Base-by-base conservation (phyloP, 2,113 vertebrate species). In the Triplophysa tibetana region DNA sequence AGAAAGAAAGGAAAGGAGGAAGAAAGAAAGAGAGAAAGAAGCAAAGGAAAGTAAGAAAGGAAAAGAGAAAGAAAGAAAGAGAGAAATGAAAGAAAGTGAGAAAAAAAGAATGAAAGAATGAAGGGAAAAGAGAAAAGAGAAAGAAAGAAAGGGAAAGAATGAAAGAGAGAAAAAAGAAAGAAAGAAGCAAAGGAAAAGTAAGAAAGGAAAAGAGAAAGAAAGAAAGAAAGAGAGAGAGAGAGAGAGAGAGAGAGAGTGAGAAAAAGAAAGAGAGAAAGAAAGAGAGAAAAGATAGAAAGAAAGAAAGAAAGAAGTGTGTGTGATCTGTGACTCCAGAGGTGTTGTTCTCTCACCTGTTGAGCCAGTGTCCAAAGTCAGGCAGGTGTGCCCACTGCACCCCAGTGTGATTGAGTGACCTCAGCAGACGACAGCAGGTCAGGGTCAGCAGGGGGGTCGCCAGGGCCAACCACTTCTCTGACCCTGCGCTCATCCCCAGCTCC, bases 371-470 rank as follows among this genome's bases (percentile, higher is more conserved):
- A n/a, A 99, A 85, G 77, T 97, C 96, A 2, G 95, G 93, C 10
- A 94, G 91, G 85, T 99, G 96, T 70, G 95, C 95, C 94, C 97
- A 97, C 88, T 99, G 96, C 33, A 99, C 92, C 0, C 98, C 97
- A 0, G 98, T 99, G 87, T 98, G 97, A 90, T 99, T 99, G 73
- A 99, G 91, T 0, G 96, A 93, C 65, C 98, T 95, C 82, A 99
- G 92, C 0, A 98, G 86, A 7, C 98, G 94, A 82, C 96, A 98
- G 89, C 94, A 97, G 84, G 91, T 21, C 84, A 99, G 91, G 8
- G 94, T 93, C 81, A 96, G 85, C 78, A 93, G 95, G 0, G 96
- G 97, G 17, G 94, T 95, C 0, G 90, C 92, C 80, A 99, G 86
- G 2, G 93, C 94, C 70, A 96, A 87, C 96, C 95, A 98, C 79